Percentiles rank a stretch among this genome's conserved stretches.
These are phyloP conservation scores for Neomonachus schauinslandi DNA, from an alignment of 2,113 vertebrate genomes.

Conservation along the genomic window DNA sequence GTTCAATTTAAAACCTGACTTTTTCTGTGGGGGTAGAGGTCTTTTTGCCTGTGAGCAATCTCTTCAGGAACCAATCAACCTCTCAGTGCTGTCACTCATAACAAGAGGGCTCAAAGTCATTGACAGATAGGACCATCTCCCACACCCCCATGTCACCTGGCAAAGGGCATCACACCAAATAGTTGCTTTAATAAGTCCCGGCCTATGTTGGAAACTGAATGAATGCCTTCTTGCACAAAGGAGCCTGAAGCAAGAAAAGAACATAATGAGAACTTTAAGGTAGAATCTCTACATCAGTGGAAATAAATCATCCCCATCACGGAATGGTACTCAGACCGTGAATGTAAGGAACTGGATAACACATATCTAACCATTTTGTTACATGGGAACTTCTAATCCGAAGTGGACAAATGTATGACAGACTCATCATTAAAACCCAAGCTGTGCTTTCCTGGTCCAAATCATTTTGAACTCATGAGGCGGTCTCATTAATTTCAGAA, in stretches of 20 bases:
- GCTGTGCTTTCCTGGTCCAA: not conserved
- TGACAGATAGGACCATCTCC: not conserved
- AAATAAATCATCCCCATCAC: not conserved
- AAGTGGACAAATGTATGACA: not conserved
- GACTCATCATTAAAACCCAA: not conserved
- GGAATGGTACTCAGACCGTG: not conserved
- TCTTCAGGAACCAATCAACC: not conserved
- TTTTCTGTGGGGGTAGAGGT: not conserved
- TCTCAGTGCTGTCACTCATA: not conserved
- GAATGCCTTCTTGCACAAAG: slow-evolving; percentile 42
- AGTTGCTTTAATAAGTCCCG: not conserved
- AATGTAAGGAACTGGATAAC: not conserved
- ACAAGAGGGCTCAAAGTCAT: not conserved
- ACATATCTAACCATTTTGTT: not conserved
- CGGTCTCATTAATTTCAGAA: not conserved
- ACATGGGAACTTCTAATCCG: not conserved
- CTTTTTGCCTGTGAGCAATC: not conserved
- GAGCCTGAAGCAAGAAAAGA: slow-evolving; percentile 25
- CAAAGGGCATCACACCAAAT: not conserved
- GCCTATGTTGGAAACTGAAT: not conserved
- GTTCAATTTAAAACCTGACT: not conserved
- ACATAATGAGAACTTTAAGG: not conserved
- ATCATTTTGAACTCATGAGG: not conserved
- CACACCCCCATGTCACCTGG: not conserved
- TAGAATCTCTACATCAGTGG: not conserved